Percentiles rank a stretch among this genome's conserved stretches.
These are phyloP conservation scores for Pangasius macronema DNA, from an alignment of 2,797 vertebrate genomes.

Conservation along the genomic window DNA sequence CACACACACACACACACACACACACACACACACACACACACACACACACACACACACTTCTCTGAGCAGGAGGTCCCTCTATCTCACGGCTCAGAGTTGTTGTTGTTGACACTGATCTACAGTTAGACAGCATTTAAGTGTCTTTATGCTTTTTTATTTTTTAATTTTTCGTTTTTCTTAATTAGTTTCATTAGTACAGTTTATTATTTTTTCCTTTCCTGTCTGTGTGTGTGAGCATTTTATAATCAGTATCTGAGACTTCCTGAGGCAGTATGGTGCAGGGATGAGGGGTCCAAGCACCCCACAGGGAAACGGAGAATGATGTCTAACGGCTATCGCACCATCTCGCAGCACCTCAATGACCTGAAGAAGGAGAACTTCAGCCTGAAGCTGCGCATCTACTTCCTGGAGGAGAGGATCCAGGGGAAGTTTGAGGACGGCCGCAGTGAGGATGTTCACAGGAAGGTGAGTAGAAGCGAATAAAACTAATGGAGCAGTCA, in stretches of 20 bases:
- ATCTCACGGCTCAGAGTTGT: constrained; percentile 37
- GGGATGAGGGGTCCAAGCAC: constrained; percentile 67
- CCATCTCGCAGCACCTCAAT: constrained; percentile 95
- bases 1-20: constrained; percentile 8
- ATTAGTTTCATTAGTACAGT: constrained; percentile 29
- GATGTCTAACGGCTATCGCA: constrained; percentile 92
- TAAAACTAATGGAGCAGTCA: not conserved
- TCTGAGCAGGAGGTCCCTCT: constrained; percentile 51
- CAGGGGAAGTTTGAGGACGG: constrained; percentile 90
- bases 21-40: constrained; percentile 55
- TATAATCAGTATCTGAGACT: not conserved
- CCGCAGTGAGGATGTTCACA: constrained; percentile 84
- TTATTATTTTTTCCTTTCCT: not conserved
- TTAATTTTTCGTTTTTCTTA: not conserved
- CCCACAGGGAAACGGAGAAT: constrained; percentile 39
- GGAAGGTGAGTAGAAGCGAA: constrained; percentile 77
- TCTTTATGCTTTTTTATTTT: not conserved
- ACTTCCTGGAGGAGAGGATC: constrained; percentile 95
- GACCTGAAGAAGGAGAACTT: constrained; percentile 99
- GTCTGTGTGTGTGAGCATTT: not conserved
- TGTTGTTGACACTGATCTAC: constrained; percentile 48
- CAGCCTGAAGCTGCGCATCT: constrained; percentile 97
- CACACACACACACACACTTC: constrained; percentile 5
- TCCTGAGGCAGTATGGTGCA: constrained; percentile 62
- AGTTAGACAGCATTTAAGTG: constrained; percentile 34